phyloP scores from a whole-genome alignment of 2,888 invertebrate species.

The Tenodera sinensis region DNA sequence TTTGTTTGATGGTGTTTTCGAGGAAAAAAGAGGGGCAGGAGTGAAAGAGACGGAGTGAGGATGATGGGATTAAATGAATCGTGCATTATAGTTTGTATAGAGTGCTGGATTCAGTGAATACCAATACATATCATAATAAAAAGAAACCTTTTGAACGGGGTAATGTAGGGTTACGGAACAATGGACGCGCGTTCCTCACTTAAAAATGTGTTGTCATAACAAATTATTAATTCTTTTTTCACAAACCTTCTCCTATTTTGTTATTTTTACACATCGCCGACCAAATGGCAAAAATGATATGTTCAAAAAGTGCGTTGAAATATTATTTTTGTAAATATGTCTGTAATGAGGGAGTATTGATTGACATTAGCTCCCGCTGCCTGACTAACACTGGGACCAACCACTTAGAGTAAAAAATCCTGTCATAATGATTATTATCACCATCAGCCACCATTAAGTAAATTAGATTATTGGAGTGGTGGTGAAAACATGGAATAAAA shows the following conservation, averaged over 20 bases:
- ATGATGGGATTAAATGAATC: conserved; percentile 9
- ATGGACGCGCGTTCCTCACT: conserved; percentile 4
- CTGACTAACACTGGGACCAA: background rate
- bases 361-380: background rate
- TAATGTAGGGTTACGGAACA: conserved; percentile 5
- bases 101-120: conserved; percentile 11
- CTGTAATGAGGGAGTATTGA: background rate
- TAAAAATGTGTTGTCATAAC: conserved; percentile 4
- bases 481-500: no score
- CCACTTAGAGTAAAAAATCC: background rate
- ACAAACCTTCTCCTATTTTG: background rate
- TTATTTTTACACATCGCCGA: background rate
- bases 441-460: background rate
- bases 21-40: background rate
- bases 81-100: conserved; percentile 14
- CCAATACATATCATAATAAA: conserved; percentile 5
- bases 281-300: background rate
- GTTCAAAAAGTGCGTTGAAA: background rate
- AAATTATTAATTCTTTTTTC: background rate
- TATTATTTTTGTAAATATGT: background rate
- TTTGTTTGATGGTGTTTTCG: conserved; percentile 23
- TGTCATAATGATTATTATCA: background rate
- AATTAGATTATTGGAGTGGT: no score
- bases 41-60: conserved; percentile 1
- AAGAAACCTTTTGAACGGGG: conserved; percentile 2